Conservation (phyloP, 2,113 vertebrate genomes). For the Monarcha castaneiventris region DNA sequence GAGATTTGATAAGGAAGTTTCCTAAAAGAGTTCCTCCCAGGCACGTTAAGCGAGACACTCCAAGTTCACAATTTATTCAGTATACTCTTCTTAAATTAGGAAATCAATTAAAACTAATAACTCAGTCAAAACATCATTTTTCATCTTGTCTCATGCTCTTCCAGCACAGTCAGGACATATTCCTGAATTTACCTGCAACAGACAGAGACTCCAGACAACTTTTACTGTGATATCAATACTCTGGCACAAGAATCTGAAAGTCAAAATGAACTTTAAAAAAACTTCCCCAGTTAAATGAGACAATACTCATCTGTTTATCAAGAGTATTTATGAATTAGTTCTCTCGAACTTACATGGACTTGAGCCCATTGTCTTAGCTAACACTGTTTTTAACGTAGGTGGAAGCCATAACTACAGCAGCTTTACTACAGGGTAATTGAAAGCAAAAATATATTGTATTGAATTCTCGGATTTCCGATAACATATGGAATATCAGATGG, state of each 20-base stretch:
- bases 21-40: not conserved
- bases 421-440: not conserved
- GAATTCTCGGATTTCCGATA: not conserved
- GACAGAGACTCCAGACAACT: not conserved
- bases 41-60: not conserved
- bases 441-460: not conserved
- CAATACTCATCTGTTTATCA: not conserved
- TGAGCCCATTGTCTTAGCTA: not conserved
- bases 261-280: not conserved
- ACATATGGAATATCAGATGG: not conserved
- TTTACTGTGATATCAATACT: not conserved
- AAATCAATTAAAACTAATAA: not conserved
- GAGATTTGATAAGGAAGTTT: not conserved
- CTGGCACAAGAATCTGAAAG: not conserved
- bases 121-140: not conserved
- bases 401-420: not conserved
- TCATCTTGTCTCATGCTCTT: not conserved
- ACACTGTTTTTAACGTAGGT: not conserved
- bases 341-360: not conserved
- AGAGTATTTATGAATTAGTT: not conserved
- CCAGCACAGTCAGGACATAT: not conserved
- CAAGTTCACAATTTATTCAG: not conserved
- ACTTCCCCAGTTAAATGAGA: not conserved
- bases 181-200: not conserved
- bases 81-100: not conserved